Conservation (phyloP, 1,140 invertebrate species). For the Pissodes strobi region DNA sequence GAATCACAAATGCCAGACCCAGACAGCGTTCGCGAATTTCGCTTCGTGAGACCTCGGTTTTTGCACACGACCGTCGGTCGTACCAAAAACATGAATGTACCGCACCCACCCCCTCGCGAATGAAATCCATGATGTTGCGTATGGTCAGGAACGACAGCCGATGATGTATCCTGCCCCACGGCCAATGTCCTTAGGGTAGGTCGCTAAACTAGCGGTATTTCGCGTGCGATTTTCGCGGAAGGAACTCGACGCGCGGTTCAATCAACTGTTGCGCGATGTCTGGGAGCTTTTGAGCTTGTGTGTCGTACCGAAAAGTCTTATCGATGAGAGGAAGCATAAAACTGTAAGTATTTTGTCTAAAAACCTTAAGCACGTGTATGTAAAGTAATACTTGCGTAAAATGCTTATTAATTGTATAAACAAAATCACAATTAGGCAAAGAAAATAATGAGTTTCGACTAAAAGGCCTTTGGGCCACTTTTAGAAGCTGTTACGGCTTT, state of each 20-base stretch:
- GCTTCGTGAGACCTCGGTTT: slow-evolving; percentile 29
- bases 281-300: slow-evolving; percentile 29
- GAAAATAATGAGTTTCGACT: too few species aligned
- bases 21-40: slow-evolving; percentile 13
- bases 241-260: slow-evolving; percentile 27
- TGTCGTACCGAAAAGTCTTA: slow-evolving; percentile 4
- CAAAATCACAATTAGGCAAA: too few species aligned
- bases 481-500: too few species aligned
- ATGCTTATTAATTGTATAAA: too few species aligned
- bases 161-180: slow-evolving; percentile 38
- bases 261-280: slow-evolving; percentile 29
- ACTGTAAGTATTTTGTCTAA: too few species aligned
- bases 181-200: slow-evolving; percentile 54
- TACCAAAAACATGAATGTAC: slow-evolving; percentile 41
- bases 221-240: slow-evolving; percentile 40
- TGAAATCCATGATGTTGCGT: slow-evolving; percentile 52
- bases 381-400: too few species aligned
- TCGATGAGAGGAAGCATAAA: too few species aligned
- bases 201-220: slow-evolving; percentile 50
- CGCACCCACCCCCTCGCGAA: slow-evolving; percentile 17
- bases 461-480: too few species aligned
- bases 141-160: slow-evolving; percentile 49
- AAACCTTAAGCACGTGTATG: too few species aligned
- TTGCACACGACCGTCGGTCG: slow-evolving; percentile 38
- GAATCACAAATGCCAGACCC: slow-evolving; percentile 2